Base-by-base conservation (phyloP, 2,888 invertebrate species). In the Gryllus longicercus region DNA sequence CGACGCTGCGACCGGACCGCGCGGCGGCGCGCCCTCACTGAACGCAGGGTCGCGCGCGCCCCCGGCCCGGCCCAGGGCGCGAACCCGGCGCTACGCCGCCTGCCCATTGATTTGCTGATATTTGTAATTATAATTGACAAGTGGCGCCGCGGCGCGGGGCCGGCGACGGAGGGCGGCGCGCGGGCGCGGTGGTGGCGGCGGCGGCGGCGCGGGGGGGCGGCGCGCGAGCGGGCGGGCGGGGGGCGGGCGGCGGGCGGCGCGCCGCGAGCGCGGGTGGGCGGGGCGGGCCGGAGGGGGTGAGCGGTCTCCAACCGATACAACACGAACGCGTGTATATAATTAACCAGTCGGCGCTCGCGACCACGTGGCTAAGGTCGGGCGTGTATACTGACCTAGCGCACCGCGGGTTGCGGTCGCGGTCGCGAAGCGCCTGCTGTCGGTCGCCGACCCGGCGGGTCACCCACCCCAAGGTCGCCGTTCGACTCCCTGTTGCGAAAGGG, bases 71-170 rank as follows among this genome's bases (percentile, higher is more conserved):
- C 63, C 63, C 63, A 16, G 63, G 63, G 63, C 63, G 63, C 63
- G 63, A 63, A 63, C 63, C 63, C 63, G 63, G 63, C 63, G 63
- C 63, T 5, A 63, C 63, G 12, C 63, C 63, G 63, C 63, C 63
- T 63, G 63, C 18, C 63, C 63, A 63, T 63, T 63, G 63, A 63
- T 63, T 63, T 63, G 63, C 63, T 63, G 63, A 63, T 63, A 63
- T 63, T 63, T 63, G 63, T 63, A 63, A 63, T 63, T 63, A 63
- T 63, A 63, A 63, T 63, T 63, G 63, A 63, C 63, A 63, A 63
- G 63, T 63, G 63, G 63, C 63, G 18, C 12, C 63, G 63, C 63
- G 18, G 63, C 63, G 51, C 16, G 63, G 63, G 63, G 12, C 63
- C 63, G 63, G 63, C 16, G 63, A 16, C 16, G 63, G 63, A 63